Percentiles rank a stretch among this genome's conserved stretches.
Evolutionary conservation across 2,113 vertebrate genomes (phyloP).

Genomic region (Cyphomyrus discorhynchus): DNA sequence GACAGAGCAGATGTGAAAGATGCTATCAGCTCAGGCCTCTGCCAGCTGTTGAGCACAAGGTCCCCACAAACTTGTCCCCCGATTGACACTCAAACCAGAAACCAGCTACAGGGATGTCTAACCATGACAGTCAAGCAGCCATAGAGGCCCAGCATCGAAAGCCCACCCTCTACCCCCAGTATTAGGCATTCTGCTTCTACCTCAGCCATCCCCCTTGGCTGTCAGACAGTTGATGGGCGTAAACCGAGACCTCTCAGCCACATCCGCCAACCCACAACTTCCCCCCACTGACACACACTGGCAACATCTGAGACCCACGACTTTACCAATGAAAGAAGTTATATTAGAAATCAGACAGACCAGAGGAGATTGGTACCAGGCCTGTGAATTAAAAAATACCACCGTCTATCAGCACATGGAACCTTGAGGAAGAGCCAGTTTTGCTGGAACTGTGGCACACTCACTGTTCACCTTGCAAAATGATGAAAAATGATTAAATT

Average conservation of each 20-base stretch:
- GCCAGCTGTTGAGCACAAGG: not conserved
- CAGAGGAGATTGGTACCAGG: not conserved
- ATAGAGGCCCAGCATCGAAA: not conserved
- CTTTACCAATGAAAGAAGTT: not conserved
- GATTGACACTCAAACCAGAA: not conserved
- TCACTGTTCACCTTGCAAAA: not conserved
- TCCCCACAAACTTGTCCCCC: not conserved
- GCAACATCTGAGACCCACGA: not conserved
- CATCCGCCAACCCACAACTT: slow-evolving; percentile 13
- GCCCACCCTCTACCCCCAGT: not conserved
- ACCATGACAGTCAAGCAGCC: not conserved
- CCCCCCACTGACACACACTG: not conserved
- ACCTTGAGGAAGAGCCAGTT: not conserved
- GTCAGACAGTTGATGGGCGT: not conserved
- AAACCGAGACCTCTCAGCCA: slow-evolving; percentile 12
- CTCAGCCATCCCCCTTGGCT: not conserved
- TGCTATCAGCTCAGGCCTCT: not conserved
- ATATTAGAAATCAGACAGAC: not conserved
- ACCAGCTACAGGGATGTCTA: not conserved
- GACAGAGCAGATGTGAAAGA: slow-evolving; percentile 6
- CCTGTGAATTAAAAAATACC: not conserved
- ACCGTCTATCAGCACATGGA: not conserved
- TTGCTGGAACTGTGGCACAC: not conserved
- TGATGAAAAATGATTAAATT: not conserved
- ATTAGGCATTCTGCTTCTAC: not conserved